Conservation (phyloP, 2,888 invertebrate species). For the Sminthurides aquaticus region DNA sequence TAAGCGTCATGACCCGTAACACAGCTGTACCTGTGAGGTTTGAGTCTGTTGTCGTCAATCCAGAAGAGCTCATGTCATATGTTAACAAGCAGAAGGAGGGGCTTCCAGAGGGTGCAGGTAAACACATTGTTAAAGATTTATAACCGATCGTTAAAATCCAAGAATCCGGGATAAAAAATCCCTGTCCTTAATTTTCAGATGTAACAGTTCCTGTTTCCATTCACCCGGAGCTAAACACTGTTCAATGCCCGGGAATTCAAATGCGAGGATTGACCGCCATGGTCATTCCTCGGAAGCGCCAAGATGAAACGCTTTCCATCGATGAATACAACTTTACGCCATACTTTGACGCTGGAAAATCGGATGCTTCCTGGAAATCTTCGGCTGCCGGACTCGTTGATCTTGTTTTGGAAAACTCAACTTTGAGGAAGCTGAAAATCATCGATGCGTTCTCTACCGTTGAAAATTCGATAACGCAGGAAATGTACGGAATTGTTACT, state of each 20-base stretch:
- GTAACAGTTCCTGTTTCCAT: constrained; percentile 47
- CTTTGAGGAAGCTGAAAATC: constrained; percentile 10
- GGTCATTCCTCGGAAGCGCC: constrained; percentile 56
- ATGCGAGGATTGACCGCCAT: constrained; percentile 69
- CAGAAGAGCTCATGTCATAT: not conserved
- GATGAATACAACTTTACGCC: constrained; percentile 25
- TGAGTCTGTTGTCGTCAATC: constrained; percentile 13
- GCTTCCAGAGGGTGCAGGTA: not conserved
- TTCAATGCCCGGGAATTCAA: constrained; percentile 67
- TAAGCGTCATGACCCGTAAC: constrained; percentile 13
- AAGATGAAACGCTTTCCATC: constrained; percentile 13
- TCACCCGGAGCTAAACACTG: constrained; percentile 51
- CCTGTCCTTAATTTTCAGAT: too few species aligned
- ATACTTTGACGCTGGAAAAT: constrained; percentile 6
- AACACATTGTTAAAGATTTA: too few species aligned
- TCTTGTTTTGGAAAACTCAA: constrained; percentile 12
- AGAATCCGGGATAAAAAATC: too few species aligned
- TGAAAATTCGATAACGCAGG: constrained; percentile 13
- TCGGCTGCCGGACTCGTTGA: constrained; percentile 9
- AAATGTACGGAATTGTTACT: constrained; percentile 12
- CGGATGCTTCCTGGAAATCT: not conserved
- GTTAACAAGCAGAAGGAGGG: constrained; percentile 2
- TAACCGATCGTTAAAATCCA: too few species aligned
- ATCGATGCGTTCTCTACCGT: constrained; percentile 10
- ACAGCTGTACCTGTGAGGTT: constrained; percentile 16